Base-by-base conservation (phyloP, 2,113 vertebrate genomes). In the Podilymbus podiceps region DNA sequence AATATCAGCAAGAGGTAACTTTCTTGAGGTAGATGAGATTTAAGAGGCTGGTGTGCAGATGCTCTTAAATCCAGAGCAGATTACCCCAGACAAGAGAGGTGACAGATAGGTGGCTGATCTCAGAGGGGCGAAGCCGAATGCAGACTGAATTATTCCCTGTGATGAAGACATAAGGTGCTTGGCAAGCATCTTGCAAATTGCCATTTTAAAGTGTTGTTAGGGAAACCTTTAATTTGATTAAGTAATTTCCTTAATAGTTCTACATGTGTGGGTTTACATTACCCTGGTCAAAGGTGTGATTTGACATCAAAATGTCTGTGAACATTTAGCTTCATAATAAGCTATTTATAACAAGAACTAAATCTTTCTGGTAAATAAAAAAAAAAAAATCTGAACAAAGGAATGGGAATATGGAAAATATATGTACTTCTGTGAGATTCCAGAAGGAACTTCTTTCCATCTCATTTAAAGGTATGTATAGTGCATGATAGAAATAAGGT, bases 151-250 rank as follows among this genome's bases (percentile, higher is more conserved):
- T 93, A 68, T 71, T 79, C 71, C 38, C 46, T 47, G 62, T 9
- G 30, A 24, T 1, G 10, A 80, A 88, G 75, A 66, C 67, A 85
- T 88, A 88, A 94, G 81, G 78, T 76, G 35, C 50, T 91, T 89
- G 56, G 53, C 58, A 89, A 5, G 4, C 66, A 58, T 27, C 35
- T 76, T 49, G 17, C 22, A 79, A 82, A 69, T 64, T 40, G 64
- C 67, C 8, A 13, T 78, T 95, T 89, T 77, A 68, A 93, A 78
- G 66, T 79, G 87, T 91, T 91, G 76, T 50, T 33, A 69, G 58
- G 50, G 42, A 91, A 87, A 46, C 31, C 53, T 89, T 95, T 95
- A 33, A 81, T 82, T 95, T 76, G 49, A 62, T 94, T 75, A 89
- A 12, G 27, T 58, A 1, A 58, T 88, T 89, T 88, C 59, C 67